A percentile compares a stretch with the other conserved stretches of the same genome.
Evolutionary conservation across 2,888 invertebrate genomes (phyloP).

Genomic region (Apoda limacodes): DNA sequence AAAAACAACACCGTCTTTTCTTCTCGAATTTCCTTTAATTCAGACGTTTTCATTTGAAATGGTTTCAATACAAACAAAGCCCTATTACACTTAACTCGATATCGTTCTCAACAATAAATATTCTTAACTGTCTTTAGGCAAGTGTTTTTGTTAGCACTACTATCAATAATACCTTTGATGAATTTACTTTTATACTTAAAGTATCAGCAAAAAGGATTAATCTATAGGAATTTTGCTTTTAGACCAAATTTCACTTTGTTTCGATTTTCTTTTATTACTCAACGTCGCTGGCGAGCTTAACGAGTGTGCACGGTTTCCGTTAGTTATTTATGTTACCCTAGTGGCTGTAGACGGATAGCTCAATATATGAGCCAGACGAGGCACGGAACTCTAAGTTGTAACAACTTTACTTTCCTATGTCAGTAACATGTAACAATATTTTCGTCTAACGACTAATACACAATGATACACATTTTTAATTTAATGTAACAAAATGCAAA

Average conservation of each 20-base stretch:
- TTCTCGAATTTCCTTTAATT: constrained; percentile 43
- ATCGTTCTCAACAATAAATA: constrained; percentile 48
- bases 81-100: constrained; percentile 38
- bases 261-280: constrained; percentile 71
- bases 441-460: too few relatives aligned
- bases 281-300: constrained; percentile 65
- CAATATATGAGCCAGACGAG: constrained; percentile 59
- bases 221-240: too few relatives aligned
- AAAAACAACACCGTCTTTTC: constrained; percentile 41
- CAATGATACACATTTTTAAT: too few relatives aligned
- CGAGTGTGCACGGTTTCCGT: constrained; percentile 61
- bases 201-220: too few relatives aligned
- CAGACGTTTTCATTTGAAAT: constrained; percentile 47
- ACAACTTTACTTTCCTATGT: too few relatives aligned
- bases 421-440: too few relatives aligned
- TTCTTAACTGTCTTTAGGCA: constrained; percentile 59
- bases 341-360: constrained; percentile 59
- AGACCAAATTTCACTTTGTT: constrained; percentile 69
- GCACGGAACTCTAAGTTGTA: constrained; percentile 46
- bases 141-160: constrained; percentile 43
- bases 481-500: too few relatives aligned
- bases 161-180: constrained; percentile 57
- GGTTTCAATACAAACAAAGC: constrained; percentile 50
- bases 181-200: too few relatives aligned
- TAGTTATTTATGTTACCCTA: constrained; percentile 69